Evolutionary conservation across 2,113 vertebrate species (phyloP).

Genomic region (Pituophis catenifer): DNA sequence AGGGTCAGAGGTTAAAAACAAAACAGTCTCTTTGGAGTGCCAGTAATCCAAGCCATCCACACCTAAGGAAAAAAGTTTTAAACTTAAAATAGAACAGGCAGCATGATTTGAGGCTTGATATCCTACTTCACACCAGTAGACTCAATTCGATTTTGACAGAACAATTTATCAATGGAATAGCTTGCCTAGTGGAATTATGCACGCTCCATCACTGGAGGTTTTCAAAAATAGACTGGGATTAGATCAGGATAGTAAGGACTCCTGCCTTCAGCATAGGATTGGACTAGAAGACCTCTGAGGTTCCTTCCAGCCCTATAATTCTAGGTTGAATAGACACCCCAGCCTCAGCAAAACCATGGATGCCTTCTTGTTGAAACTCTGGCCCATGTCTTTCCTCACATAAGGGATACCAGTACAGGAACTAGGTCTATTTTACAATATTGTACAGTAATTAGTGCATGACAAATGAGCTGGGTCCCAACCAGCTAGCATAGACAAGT

Average conservation of each 20-base stretch:
- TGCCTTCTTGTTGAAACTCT: background rate
- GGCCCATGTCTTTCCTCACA: background rate
- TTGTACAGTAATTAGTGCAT: background rate
- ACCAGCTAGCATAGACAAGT: background rate
- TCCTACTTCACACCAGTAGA: background rate
- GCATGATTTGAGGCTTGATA: background rate
- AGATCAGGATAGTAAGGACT: background rate
- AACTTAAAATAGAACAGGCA: background rate
- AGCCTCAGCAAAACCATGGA: background rate
- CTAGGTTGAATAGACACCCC: background rate
- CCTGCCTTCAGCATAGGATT: background rate
- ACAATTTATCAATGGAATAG: background rate
- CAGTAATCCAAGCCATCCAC: background rate
- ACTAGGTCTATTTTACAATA: background rate
- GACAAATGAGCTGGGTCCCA: background rate
- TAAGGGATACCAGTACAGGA: background rate
- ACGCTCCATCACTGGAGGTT: background rate
- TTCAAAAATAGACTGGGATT: background rate
- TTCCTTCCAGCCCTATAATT: background rate
- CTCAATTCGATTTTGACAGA: background rate
- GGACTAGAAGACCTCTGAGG: background rate
- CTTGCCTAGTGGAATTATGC: background rate
- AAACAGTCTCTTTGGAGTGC: background rate
- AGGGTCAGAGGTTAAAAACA: background rate
- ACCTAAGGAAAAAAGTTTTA: background rate